Percentiles rank a stretch among this genome's conserved stretches.
Conservation (phyloP, 2,797 vertebrate species). For the Bucorvus abyssinicus region DNA sequence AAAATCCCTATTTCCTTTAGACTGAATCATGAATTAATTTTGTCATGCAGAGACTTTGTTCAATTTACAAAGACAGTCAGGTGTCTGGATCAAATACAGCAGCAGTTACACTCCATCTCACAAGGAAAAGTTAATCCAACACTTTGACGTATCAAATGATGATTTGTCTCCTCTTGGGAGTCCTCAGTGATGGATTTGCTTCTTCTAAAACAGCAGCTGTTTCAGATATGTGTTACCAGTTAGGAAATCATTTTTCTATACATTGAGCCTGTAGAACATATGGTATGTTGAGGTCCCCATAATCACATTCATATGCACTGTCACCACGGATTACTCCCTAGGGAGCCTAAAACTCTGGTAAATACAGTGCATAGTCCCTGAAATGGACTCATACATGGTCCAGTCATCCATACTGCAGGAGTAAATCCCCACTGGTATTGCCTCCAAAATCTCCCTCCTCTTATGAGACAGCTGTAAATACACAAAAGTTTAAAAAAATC, state of each 20-base stretch:
- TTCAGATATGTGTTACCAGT: slow-evolving; percentile 29
- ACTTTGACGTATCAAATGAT: not conserved
- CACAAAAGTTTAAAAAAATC: not conserved
- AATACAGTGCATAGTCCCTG: not conserved
- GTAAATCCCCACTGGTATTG: not conserved
- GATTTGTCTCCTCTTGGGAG: slow-evolving; percentile 42
- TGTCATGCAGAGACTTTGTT: not conserved
- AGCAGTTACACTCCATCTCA: not conserved
- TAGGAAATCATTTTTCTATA: slow-evolving; percentile 24
- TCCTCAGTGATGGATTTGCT: slow-evolving; percentile 35
- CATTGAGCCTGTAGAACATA: slow-evolving; percentile 22
- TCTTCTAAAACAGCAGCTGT: slow-evolving; percentile 48
- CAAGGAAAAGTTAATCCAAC: slow-evolving; percentile 7
- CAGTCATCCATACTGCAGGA: not conserved
- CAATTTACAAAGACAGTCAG: not conserved
- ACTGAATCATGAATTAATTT: not conserved
- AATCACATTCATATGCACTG: not conserved
- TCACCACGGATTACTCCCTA: not conserved
- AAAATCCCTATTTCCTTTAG: not conserved
- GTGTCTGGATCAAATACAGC: not conserved
- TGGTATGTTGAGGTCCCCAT: slow-evolving; percentile 35
- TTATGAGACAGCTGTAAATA: not conserved
- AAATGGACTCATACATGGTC: not conserved
- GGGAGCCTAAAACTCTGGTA: not conserved
- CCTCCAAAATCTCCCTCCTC: not conserved